Percentiles rank a stretch among this genome's conserved stretches.
These are phyloP conservation scores for Odocoileus virginianus DNA, from an alignment of 2,113 vertebrate genomes.

Conservation along the genomic window DNA sequence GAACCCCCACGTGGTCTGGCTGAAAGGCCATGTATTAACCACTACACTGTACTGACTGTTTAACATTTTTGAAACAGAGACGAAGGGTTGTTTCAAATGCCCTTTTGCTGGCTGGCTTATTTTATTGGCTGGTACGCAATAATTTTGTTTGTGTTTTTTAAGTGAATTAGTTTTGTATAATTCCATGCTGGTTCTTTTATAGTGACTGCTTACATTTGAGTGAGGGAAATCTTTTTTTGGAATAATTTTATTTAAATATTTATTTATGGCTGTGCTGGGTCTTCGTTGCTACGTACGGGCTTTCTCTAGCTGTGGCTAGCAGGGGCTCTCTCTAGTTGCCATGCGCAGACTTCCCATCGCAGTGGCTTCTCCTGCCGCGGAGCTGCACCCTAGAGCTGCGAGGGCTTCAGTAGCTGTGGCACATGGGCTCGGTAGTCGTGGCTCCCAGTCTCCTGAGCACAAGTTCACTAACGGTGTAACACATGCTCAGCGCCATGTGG, in stretches of 20 bases:
- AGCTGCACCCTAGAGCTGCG: no score
- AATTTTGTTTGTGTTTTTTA: background rate
- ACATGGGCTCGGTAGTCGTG: background rate
- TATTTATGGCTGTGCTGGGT: background rate
- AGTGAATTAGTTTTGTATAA: background rate
- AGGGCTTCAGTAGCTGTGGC: background rate
- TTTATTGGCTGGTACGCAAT: background rate
- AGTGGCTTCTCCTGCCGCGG: background rate
- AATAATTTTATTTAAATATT: background rate
- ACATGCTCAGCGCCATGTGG: background rate
- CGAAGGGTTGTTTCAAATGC: background rate
- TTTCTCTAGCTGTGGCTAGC: background rate
- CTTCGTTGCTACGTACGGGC: background rate
- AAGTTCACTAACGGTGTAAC: background rate
- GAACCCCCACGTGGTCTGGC: background rate
- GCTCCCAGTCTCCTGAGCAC: background rate
- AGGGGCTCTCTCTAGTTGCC: background rate
- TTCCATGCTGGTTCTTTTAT: background rate
- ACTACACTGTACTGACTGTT: background rate
- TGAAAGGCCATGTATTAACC: background rate
- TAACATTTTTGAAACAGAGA: background rate
- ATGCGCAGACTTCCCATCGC: background rate
- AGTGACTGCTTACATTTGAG: background rate
- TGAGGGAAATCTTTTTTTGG: background rate
- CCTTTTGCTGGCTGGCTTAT: background rate